Evolutionary conservation across 2,113 vertebrate genomes (phyloP), one percentile per base, ranked within the genome.

Genomic region (Plecotus auritus): DNA sequence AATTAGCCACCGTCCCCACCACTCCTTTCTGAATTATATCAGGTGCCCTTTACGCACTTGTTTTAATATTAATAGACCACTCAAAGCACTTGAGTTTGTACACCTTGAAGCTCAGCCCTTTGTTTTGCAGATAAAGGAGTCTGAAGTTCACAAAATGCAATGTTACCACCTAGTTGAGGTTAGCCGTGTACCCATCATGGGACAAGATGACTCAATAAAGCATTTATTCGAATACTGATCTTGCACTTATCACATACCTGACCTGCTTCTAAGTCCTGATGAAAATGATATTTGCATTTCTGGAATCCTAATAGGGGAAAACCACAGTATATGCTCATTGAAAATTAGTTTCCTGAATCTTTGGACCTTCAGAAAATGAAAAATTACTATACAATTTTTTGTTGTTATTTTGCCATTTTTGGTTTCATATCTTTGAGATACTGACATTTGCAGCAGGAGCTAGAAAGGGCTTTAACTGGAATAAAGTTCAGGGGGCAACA

Each of bases 101-200:
- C 26, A 11, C 0, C 12, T 45, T 9, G 7, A 86, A 32, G 22
- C 22, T 42, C 16, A 40, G 14, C 7, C n/a, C 18, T 83, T 89
- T 80, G 42, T 82, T 91, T 93, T 37, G 7, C 49, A 91, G 42
- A 45, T 82, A n/a, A 85, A 77, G 72, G 9, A 74, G n/a, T 66
- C 12, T 35, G 10, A 78, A 54, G 18, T 51, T 77, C 66, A 93
- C 28, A 91, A 56, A 86, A 80, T 73, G 7, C 30, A 26, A 70
- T 30, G 1, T 54, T 61, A n/a, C 26, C 7, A 73, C 20, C 30
- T 73, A 40, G 45, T 59, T 67, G 9, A 30, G 54, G 14, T 95
- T 16, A 56, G 18, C 47, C 22, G 17, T 61, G 17, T 61, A 42
- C 9, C 11, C 23, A 47, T 13, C 74, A 32, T 32, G 11, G 4